Conservation (phyloP, 1,140 invertebrate genomes). For the Diplogasteroides magnus region DNA sequence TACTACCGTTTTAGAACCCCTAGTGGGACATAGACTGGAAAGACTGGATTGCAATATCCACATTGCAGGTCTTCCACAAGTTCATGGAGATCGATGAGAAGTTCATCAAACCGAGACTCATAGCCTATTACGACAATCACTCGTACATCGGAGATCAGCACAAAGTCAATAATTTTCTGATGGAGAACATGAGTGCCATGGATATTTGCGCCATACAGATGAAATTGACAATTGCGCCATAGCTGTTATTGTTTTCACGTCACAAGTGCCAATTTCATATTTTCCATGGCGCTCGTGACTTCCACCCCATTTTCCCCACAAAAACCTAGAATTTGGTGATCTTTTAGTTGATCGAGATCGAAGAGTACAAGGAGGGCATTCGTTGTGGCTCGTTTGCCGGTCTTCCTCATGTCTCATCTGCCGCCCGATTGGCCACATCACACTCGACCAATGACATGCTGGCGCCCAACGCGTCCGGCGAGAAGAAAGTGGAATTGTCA, state of each 20-base stretch:
- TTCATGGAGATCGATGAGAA: background rate
- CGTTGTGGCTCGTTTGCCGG: background rate
- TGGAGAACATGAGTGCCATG: too few species aligned
- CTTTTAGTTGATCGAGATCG: background rate
- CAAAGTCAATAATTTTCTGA: too few species aligned
- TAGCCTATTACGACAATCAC: background rate
- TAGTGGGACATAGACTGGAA: background rate
- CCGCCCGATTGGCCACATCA: background rate
- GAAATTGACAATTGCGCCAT: too few species aligned
- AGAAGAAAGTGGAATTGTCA: too few species aligned
- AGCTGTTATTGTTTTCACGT: too few species aligned
- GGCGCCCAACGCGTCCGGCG: background rate
- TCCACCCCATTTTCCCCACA: too few species aligned
- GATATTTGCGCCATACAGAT: too few species aligned
- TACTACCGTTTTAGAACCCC: too few species aligned
- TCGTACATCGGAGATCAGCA: background rate
- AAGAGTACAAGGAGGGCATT: background rate
- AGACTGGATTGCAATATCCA: background rate
- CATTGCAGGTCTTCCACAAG: background rate
- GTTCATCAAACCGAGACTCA: background rate
- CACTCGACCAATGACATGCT: background rate
- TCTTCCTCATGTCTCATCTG: background rate
- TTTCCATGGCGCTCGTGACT: too few species aligned
- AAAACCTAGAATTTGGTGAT: too few species aligned
- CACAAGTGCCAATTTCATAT: too few species aligned